Evolutionary conservation across 2,888 invertebrate genomes (phyloP).

Genomic region (Chorisops tibialis): DNA sequence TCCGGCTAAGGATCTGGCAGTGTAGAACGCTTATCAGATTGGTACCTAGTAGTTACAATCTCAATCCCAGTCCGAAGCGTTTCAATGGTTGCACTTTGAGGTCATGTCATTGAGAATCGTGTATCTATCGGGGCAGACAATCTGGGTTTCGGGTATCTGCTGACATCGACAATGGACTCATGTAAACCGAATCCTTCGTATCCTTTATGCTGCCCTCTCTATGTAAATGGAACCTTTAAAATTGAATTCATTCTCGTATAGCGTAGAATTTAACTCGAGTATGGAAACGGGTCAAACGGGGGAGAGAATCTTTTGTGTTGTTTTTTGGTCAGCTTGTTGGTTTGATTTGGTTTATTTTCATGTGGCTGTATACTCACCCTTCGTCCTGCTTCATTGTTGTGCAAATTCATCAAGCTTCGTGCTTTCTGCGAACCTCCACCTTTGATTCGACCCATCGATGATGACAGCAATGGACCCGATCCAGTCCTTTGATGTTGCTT

Average conservation of each 20-base stretch:
- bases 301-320: background rate
- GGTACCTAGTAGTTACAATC: background rate
- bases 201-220: too few species aligned
- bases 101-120: too few species aligned
- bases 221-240: background rate
- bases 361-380: conserved; percentile 63
- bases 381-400: conserved; percentile 97
- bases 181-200: too few species aligned
- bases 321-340: background rate
- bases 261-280: background rate
- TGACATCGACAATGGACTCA: too few species aligned
- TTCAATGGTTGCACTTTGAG: too few species aligned
- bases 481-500: conserved; percentile 27
- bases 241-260: background rate
- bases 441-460: conserved; percentile 36
- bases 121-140: too few species aligned
- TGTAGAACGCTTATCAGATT: conserved; percentile 22
- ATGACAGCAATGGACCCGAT: conserved; percentile 32
- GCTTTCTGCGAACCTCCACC: conserved; percentile 54
- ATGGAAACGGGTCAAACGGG: background rate
- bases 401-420: conserved; percentile 90
- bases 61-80: too few species aligned
- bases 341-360: background rate
- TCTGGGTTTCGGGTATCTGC: too few species aligned
- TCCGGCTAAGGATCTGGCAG: background rate